Evolutionary conservation across 2,797 vertebrate species (phyloP), one percentile per base, ranked within the genome.

Genomic region (Amphiprion clarkii): DNA sequence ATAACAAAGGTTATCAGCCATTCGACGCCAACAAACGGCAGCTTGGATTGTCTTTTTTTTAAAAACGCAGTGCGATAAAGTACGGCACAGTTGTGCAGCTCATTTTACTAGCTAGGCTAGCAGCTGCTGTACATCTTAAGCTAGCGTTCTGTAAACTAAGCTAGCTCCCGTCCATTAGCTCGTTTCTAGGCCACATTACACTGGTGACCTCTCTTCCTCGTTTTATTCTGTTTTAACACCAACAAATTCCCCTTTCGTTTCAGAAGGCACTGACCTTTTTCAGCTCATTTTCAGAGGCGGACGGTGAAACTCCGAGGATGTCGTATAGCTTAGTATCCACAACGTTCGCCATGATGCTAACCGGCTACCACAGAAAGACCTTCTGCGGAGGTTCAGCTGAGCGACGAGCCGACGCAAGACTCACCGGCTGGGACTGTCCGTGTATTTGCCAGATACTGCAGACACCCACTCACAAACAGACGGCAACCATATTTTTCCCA

Each of bases 281-380:
- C 0, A 99, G 96, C 64, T 99, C 97, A 83, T 97, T 98, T 91
- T 98, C 97, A 64, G 95, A 95, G 84, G 97, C 96, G 53, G 96
- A 96, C 1, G 97, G 96, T 31, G 96, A 96, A 74, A 99, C 97
- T 62, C 98, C 97, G 62, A 99, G 96, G 84, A 99, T 96, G 88
- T 99, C 97, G 90, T 99, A 99, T 6, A 99, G 95, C 91, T 97
- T 98, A 19, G 97, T 99, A 84, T 99, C 97, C 85, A 89, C 96
- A 84, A 97, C 97, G 92, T 95, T 97, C 85, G 97, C 95, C 98
- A 99, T 99, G 91, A 91, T 95, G 90, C 89, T 91, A 90, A 63
- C 86, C 88, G 90, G 87, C 89, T 87, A 82, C 67, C 72, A 83
- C 79, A 77, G 82, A 81, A 29, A 88, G 84, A 89, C 57, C 77